Base-by-base conservation (phyloP, 2,888 invertebrate genomes). In the Anarsia innoxiella region DNA sequence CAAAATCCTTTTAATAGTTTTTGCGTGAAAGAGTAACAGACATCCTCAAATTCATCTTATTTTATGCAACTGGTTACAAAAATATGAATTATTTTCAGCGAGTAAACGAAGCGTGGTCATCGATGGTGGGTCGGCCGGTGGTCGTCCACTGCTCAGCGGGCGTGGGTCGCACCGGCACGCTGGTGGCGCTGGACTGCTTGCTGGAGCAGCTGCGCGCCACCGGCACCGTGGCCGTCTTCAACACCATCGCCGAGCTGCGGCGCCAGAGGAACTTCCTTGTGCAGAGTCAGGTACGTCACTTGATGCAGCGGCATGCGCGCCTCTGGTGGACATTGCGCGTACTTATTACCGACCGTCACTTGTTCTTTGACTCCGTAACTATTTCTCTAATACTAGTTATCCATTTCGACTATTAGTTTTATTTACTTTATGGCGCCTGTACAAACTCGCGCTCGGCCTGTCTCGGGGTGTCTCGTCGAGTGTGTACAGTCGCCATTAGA, bases 191-290 rank as follows among this genome's bases (percentile, higher is more conserved):
- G 33, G 97, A 97, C 77, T 94, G 94, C 28, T 87, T 97, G 45
- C 85, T 96, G 48, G 94, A 96, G 53, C 96, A 97, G 70, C 84
- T 96, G 38, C 87, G 89, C 19, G 93, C 92, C 46, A 94, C 95
- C 56, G 91, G 90, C 2, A 91, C 93, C 57, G 95, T 93, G 9
- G 91, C 96, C 31, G 94, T 97, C 37, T 96, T 95, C 77, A 94
- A 94, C 71, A 95, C 95, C 4, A 94, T 97, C 25, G 94, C 94
- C 59, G 94, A 94, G 70, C 86, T 97, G 53, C 86, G 97, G 39
- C 90, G 94, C 56, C 96, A 96, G 77, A 86, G 97, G 59, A 97
- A 97, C 77, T 95, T 95, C 83, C 88, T 97, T 46, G 97, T 97
- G 44, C 97, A 97, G 74, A 95, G 96, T 3, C 33, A 33, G 33